Base-by-base conservation (phyloP, 2,888 invertebrate species). In the Teleiodes luculella region DNA sequence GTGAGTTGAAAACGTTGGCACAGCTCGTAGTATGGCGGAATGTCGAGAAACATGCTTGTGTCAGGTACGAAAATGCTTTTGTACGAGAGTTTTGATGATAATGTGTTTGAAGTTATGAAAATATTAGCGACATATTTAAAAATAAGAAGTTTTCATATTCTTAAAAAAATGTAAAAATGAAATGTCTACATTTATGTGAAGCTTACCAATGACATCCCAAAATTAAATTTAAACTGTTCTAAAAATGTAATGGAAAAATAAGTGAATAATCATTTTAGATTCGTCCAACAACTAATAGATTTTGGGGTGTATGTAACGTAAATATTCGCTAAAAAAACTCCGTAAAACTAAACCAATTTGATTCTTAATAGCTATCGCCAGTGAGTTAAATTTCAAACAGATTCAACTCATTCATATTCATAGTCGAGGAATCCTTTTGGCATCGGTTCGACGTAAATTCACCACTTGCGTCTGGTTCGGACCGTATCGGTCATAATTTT, bases 401-500 rank as follows among this genome's bases (percentile, higher is more conserved):
- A 57, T 51, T 48, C 16, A 18, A 60, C 58, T 62, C 67, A 76
- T 76, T 75, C 70, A 78, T 78, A 76, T 79, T 78, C 77, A 76
- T 74, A 68, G 68, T 65, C 68, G 57, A 57, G 31, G 43, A 47
- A 53, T 36, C 11, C 36, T 41, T 24, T 49, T 54, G 50, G 54
- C 31, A 46, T 11, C 14, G 41, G 20, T 54, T 16, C 53, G 55
- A 70, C 72, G 72, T 86, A 83, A 85, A 85, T 83, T 78, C 68
- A 57, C 58, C 60, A 63, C 66, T 61, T 46, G 70, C 68, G 58
- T 62, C 68, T 83, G 80, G 76, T 69, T 68, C 66, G 75, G 78
- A 76, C 78, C 59, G 69, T 73, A 80, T 74, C 70, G 82, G 72
- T 82, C 79, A 86, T 87, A 84, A 87, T 88, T 88, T 87, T 69